Conservation (phyloP, 2,113 vertebrate species). For the Tachuris rubrigastra region DNA sequence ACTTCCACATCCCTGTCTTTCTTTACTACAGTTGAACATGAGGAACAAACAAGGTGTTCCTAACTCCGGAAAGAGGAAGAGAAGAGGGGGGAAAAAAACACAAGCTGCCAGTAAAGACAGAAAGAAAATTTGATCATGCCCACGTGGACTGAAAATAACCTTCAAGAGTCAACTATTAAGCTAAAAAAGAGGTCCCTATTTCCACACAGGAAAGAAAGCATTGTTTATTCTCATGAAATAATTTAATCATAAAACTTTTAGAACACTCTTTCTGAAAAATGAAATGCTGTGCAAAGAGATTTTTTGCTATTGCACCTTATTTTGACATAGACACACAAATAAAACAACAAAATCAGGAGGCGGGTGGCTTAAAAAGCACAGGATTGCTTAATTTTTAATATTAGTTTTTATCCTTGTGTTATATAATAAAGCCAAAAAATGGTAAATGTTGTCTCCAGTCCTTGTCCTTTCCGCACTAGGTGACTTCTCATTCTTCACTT, state of each 20-base stretch:
- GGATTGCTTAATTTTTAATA: background rate
- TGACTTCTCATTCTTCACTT: background rate
- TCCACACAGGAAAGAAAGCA: background rate
- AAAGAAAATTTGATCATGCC: background rate
- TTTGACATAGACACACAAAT: background rate
- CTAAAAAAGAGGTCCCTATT: background rate
- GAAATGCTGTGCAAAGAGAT: background rate
- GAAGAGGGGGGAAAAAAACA: background rate
- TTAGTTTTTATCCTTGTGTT: background rate
- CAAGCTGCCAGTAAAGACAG: background rate
- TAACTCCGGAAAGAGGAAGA: conserved; percentile 36
- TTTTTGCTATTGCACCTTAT: background rate
- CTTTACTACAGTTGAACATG: background rate
- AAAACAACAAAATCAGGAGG: background rate
- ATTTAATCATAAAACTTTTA: background rate
- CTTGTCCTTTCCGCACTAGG: background rate
- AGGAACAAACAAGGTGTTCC: conserved; percentile 49
- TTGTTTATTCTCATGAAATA: background rate
- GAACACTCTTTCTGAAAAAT: background rate
- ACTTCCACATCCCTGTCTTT: conserved; percentile 37
- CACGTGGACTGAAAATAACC: background rate
- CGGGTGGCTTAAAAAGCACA: background rate
- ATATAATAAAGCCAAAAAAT: background rate
- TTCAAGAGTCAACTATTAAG: background rate
- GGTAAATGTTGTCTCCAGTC: background rate